These are phyloP conservation scores for Lymantria monacha DNA, from an alignment of 2,888 invertebrate species.

Conservation along the genomic window DNA sequence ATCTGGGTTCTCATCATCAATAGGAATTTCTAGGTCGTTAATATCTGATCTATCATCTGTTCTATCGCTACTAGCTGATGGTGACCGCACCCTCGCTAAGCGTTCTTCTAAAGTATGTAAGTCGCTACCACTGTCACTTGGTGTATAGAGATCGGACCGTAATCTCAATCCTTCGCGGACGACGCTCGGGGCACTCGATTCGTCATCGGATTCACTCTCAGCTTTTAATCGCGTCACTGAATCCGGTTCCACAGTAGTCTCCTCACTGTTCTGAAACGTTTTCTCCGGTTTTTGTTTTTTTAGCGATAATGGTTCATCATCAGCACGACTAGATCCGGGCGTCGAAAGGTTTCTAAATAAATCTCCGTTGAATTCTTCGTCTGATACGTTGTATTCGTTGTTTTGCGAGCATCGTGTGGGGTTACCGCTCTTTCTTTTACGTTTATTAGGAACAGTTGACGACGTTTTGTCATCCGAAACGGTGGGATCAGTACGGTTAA, in stretches of 20 bases:
- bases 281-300: constrained; percentile 76
- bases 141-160: constrained; percentile 75
- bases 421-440: constrained; percentile 92
- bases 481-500: constrained; percentile 57
- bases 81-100: constrained; percentile 76
- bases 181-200: constrained; percentile 74
- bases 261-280: constrained; percentile 73
- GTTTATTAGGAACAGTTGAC: constrained; percentile 83
- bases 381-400: constrained; percentile 74
- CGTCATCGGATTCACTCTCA: constrained; percentile 78
- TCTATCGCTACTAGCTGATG: constrained; percentile 70
- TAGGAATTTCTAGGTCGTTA: constrained; percentile 88
- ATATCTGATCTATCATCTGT: constrained; percentile 67
- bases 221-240: constrained; percentile 68
- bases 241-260: constrained; percentile 67
- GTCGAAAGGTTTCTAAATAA: constrained; percentile 72
- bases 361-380: constrained; percentile 72
- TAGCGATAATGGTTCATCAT: constrained; percentile 71
- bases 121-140: constrained; percentile 77
- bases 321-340: constrained; percentile 62
- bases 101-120: constrained; percentile 76
- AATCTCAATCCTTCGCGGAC: constrained; percentile 73
- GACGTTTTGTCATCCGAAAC: constrained; percentile 71
- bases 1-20: constrained; percentile 93
- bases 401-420: constrained; percentile 88